Conservation (phyloP, 2,797 vertebrate genomes). For the Hydrolagus colliei region DNA sequence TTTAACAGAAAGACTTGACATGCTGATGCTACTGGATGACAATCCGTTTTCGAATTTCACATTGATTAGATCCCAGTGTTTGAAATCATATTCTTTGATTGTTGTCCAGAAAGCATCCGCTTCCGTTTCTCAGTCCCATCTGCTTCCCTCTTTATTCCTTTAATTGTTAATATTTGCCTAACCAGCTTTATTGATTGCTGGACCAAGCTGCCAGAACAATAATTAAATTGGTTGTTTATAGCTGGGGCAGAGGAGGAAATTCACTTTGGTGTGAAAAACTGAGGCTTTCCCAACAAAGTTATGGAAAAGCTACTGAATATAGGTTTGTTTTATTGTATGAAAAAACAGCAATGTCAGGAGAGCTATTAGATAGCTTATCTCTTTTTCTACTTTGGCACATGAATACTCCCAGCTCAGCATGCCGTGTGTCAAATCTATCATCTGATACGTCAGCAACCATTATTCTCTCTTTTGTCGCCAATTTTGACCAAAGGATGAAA, state of each 20-base stretch:
- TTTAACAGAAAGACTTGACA: conserved; percentile 37
- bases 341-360: conserved; percentile 63
- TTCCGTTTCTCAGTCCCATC: conserved; percentile 68
- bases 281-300: conserved; percentile 45
- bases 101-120: conserved; percentile 63
- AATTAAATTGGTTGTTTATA: conserved; percentile 64
- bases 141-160: conserved; percentile 62
- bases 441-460: conserved; percentile 77
- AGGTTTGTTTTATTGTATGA: conserved; percentile 45
- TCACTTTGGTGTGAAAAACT: conserved; percentile 50
- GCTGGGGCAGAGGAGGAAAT: conserved; percentile 46
- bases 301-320: conserved; percentile 38
- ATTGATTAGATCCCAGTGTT: conserved; percentile 54
- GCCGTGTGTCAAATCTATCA: conserved; percentile 84
- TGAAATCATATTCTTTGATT: conserved; percentile 56
- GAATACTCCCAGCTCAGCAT: conserved; percentile 67
- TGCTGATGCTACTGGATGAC: conserved; percentile 45
- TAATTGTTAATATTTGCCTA: conserved; percentile 69
- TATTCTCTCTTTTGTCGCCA: conserved; percentile 82
- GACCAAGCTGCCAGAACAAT: conserved; percentile 53
- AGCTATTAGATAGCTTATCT: conserved; percentile 78
- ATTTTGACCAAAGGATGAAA: conserved; percentile 84
- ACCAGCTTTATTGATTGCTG: conserved; percentile 62
- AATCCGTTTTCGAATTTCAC: conserved; percentile 44
- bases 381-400: conserved; percentile 65